phyloP scores from a whole-genome alignment of 2,113 vertebrate species.

The Notechis scutatus region DNA sequence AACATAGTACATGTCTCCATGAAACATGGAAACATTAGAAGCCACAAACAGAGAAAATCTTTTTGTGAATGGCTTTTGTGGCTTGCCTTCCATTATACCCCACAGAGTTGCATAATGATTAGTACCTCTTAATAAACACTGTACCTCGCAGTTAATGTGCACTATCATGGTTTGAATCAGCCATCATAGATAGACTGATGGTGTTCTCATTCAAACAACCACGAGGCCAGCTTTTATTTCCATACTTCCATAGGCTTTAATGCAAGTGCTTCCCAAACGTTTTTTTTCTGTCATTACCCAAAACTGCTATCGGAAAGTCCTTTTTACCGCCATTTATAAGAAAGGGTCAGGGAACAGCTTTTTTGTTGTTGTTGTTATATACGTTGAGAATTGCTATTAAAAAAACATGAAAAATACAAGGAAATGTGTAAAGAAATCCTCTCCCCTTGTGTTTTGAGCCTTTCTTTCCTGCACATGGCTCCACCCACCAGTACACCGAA shows the following conservation, averaged over 20 bases:
- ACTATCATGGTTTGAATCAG: neutral
- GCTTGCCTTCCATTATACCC: neutral
- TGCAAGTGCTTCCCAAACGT: neutral
- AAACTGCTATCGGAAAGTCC: neutral
- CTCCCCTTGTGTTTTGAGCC: neutral
- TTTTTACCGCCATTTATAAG: neutral
- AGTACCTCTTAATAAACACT: neutral
- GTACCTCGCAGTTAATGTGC: neutral
- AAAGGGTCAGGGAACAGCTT: neutral
- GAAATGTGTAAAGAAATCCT: neutral
- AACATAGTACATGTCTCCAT: neutral
- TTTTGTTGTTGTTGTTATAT: neutral
- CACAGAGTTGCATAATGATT: no score
- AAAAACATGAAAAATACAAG: slow-evolving; percentile 1
- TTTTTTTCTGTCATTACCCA: neutral
- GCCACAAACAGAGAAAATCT: neutral
- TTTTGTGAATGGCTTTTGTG: neutral
- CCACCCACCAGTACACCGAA: slow-evolving; percentile 19
- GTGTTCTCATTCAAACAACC: neutral
- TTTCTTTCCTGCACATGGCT: slow-evolving; percentile 11
- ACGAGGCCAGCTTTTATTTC: neutral
- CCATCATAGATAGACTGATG: neutral
- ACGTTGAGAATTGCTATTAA: neutral
- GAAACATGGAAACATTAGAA: neutral
- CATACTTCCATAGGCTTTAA: neutral